Conservation (phyloP, 2,888 invertebrate species). For the Pecten maximus region DNA sequence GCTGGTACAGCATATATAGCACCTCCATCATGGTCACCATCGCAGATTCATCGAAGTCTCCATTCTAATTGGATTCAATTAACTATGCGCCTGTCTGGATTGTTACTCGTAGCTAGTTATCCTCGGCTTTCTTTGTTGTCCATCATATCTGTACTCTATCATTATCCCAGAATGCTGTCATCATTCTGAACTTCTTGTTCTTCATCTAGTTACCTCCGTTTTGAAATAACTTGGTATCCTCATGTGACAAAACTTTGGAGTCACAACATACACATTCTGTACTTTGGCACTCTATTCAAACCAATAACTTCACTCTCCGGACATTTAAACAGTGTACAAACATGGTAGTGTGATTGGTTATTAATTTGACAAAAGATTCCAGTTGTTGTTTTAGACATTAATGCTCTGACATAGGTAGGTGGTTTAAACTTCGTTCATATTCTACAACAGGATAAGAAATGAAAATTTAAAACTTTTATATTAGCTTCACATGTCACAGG, state of each 20-base stretch:
- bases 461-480: background rate
- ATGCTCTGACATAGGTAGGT: background rate
- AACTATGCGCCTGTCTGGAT: background rate
- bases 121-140: background rate
- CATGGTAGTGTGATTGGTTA: background rate
- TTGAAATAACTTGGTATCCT: background rate
- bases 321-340: background rate
- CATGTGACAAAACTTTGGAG: background rate
- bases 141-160: background rate
- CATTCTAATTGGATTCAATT: background rate
- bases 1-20: background rate
- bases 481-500: background rate
- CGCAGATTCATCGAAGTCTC: background rate
- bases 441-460: background rate
- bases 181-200: background rate
- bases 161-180: too few species aligned
- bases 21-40: background rate
- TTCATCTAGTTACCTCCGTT: background rate
- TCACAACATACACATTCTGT: background rate
- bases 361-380: background rate
- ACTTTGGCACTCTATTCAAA: background rate
- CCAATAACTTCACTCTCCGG: background rate
- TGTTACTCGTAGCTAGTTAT: background rate
- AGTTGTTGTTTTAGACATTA: conserved; percentile 22
- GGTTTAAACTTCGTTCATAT: background rate